A percentile compares a stretch with the other conserved stretches of the same genome.
Evolutionary conservation across 2,888 invertebrate species (phyloP).

Genomic region (Zootermopsis nevadensis): DNA sequence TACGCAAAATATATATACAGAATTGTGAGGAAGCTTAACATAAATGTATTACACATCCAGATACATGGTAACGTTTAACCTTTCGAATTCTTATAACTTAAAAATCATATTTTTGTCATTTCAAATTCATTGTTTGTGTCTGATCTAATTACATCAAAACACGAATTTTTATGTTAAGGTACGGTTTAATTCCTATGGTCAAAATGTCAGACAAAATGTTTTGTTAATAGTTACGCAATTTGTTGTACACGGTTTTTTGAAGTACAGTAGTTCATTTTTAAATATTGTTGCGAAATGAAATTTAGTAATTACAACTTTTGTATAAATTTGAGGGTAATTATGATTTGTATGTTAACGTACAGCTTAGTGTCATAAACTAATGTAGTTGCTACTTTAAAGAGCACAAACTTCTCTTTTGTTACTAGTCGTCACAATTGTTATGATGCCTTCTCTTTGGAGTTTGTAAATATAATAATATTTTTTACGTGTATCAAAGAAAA

Average conservation of each 20-base stretch:
- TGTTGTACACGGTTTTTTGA: neutral
- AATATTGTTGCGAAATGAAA: neutral
- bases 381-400: too few relatives aligned
- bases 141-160: neutral
- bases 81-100: neutral
- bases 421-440: too few relatives aligned
- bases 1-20: neutral
- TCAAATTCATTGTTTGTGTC: too few relatives aligned
- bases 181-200: neutral
- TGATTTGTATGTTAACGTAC: too few relatives aligned
- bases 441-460: too few relatives aligned
- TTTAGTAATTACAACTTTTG: too few relatives aligned
- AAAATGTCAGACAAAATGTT: neutral
- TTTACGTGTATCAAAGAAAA: too few relatives aligned
- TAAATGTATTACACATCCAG: neutral
- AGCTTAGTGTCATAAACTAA: too few relatives aligned
- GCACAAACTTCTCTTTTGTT: too few relatives aligned
- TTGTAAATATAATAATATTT: too few relatives aligned
- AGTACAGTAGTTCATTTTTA: neutral
- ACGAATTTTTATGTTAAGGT: neutral
- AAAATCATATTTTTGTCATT: neutral
- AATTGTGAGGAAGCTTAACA: neutral
- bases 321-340: too few relatives aligned
- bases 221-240: too few relatives aligned
- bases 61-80: neutral